Conservation (phyloP, 2,888 invertebrate genomes). For the Muschampia plurimacula region DNA sequence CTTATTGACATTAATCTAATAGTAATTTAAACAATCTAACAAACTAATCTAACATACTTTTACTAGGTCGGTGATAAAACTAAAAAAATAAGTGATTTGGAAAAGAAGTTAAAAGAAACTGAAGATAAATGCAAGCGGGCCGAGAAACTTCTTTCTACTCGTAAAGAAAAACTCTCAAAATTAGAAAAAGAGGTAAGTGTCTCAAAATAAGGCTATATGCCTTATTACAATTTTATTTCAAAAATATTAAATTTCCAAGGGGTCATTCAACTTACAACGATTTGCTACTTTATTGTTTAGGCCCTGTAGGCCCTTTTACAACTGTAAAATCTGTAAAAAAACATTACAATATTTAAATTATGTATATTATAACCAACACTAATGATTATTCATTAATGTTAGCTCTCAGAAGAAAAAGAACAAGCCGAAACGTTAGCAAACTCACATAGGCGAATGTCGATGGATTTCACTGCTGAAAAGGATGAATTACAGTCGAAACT, state of each 20-base stretch:
- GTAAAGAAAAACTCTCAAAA: constrained; percentile 85
- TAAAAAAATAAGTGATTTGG: constrained; percentile 87
- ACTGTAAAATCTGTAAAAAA: background rate
- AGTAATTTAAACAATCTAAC: constrained; percentile 9
- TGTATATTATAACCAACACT: background rate
- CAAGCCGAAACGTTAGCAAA: constrained; percentile 69
- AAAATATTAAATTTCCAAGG: background rate
- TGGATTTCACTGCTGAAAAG: constrained; percentile 78
- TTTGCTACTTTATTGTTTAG: too few relatives aligned
- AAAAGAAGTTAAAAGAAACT: constrained; percentile 88
- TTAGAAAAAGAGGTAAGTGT: constrained; percentile 86
- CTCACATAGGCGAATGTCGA: constrained; percentile 72
- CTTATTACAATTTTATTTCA: background rate
- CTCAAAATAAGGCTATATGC: background rate
- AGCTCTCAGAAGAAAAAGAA: constrained; percentile 82
- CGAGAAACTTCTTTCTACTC: constrained; percentile 83
- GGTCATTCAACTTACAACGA: too few relatives aligned
- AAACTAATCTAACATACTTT: too few relatives aligned
- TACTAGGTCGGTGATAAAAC: constrained; percentile 86
- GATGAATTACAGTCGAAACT: constrained; percentile 77
- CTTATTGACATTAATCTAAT: background rate
- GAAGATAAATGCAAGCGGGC: constrained; percentile 88
- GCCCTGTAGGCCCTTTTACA: background rate
- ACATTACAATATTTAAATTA: background rate
- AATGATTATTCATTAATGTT: constrained; percentile 55